These are phyloP conservation scores for Equus przewalskii DNA, from an alignment of 2,113 vertebrate genomes.

Conservation along the genomic window DNA sequence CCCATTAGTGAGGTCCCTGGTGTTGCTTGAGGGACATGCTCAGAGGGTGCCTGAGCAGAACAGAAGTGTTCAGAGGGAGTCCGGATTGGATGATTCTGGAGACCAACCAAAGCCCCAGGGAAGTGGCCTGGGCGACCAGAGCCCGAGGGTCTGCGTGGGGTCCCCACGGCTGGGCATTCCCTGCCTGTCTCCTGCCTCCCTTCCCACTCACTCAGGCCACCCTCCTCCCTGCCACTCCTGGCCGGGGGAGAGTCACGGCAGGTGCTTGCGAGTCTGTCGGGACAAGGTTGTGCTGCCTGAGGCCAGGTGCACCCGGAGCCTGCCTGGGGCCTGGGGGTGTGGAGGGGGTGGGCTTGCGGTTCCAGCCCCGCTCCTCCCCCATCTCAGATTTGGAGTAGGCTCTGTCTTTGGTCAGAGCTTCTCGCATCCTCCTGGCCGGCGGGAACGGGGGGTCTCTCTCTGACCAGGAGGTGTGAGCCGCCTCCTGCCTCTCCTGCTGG, in stretches of 20 bases:
- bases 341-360: background rate
- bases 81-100: rapidly evolving
- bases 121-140: background rate
- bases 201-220: background rate
- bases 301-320: background rate
- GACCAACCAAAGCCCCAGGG: rapidly evolving
- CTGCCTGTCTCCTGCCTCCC: background rate
- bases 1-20: no score
- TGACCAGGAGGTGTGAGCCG: background rate
- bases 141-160: background rate
- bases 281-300: background rate
- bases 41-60: background rate
- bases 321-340: background rate
- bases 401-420: background rate
- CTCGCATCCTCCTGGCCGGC: no score
- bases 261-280: background rate
- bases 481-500: background rate
- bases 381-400: no score
- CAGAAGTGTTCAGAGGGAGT: background rate
- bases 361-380: background rate
- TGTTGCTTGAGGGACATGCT: rapidly evolving
- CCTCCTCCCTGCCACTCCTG: rapidly evolving
- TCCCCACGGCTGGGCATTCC: no score
- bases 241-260: no score
- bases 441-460: background rate